Percentiles rank a stretch among this genome's conserved stretches.
Evolutionary conservation across 2,888 invertebrate genomes (phyloP).

Genomic region (Melikaiella ostensackeni): DNA sequence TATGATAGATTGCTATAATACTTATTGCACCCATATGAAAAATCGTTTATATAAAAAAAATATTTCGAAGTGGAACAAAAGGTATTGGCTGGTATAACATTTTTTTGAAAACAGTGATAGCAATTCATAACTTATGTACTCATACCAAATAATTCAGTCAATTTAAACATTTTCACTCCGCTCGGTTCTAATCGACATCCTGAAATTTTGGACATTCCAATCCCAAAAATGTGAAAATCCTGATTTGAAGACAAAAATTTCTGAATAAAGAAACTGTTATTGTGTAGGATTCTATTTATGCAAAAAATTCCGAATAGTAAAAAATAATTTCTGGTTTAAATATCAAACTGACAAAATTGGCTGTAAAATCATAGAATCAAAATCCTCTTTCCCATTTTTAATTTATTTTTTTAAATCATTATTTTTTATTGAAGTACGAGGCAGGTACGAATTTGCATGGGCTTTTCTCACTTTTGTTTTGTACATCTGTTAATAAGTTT

Average conservation of each 20-base stretch:
- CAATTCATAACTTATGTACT: no score
- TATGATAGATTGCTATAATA: no score
- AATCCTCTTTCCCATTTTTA: background rate
- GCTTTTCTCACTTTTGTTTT: constrained; percentile 24
- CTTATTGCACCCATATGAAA: no score
- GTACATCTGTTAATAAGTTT: constrained; percentile 24
- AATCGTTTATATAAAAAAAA: no score
- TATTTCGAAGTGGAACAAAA: no score
- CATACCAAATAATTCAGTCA: no score
- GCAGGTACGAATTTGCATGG: constrained; percentile 14
- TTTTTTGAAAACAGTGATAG: no score
- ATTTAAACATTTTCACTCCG: no score
- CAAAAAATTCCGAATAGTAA: background rate
- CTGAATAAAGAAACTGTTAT: background rate
- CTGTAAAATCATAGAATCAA: background rate
- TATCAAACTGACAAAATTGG: background rate
- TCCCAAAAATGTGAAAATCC: background rate
- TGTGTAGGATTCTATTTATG: background rate
- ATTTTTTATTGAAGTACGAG: background rate
- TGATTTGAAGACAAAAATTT: background rate
- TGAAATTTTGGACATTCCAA: background rate
- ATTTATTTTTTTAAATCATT: background rate
- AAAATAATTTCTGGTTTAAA: background rate
- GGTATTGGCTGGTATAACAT: no score
- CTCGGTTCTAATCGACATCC: background rate